Evolutionary conservation across 2,888 invertebrate species (phyloP).

Genomic region (Rhabditophanes sp.): DNA sequence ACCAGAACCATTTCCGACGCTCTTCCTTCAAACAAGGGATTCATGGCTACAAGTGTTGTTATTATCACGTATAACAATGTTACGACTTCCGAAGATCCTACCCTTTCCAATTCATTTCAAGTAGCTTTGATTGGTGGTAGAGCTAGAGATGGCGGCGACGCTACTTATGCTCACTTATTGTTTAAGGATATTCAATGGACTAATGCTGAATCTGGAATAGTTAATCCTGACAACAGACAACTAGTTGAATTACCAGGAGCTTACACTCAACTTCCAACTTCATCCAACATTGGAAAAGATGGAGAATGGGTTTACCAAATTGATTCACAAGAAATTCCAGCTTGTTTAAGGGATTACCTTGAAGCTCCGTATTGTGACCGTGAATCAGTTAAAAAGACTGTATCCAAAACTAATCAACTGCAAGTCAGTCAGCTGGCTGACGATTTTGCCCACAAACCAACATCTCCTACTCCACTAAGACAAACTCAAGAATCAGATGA

Average conservation of each 20-base stretch:
- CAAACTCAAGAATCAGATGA: no score
- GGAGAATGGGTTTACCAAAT: slow-evolving; percentile 38
- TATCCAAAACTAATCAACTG: no score
- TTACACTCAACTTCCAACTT: slow-evolving; percentile 35
- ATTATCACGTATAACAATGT: slow-evolving; percentile 30
- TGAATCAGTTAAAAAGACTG: no score
- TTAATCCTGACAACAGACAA: slow-evolving; percentile 25
- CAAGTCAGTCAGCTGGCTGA: no score
- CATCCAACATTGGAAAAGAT: slow-evolving; percentile 33
- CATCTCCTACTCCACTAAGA: no score
- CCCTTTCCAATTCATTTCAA: slow-evolving; percentile 44
- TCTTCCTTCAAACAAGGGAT: slow-evolving; percentile 10
- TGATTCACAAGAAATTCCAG: slow-evolving; percentile 20
- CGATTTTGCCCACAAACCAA: no score
- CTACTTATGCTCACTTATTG: slow-evolving; percentile 33
- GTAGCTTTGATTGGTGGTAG: slow-evolving; percentile 31
- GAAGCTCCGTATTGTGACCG: slow-evolving; percentile 42
- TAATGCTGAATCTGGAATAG: slow-evolving; percentile 39
- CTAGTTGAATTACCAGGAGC: slow-evolving; percentile 38
- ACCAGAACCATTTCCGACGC: slow-evolving; percentile 21
- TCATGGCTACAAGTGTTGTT: slow-evolving; percentile 28
- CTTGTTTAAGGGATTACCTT: slow-evolving; percentile 26
- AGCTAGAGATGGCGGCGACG: slow-evolving; percentile 15
- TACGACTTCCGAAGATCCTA: no score
- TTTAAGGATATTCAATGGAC: slow-evolving; percentile 37